Evolutionary conservation across 2,888 invertebrate species (phyloP).

Genomic region (Dryococelus australis): DNA sequence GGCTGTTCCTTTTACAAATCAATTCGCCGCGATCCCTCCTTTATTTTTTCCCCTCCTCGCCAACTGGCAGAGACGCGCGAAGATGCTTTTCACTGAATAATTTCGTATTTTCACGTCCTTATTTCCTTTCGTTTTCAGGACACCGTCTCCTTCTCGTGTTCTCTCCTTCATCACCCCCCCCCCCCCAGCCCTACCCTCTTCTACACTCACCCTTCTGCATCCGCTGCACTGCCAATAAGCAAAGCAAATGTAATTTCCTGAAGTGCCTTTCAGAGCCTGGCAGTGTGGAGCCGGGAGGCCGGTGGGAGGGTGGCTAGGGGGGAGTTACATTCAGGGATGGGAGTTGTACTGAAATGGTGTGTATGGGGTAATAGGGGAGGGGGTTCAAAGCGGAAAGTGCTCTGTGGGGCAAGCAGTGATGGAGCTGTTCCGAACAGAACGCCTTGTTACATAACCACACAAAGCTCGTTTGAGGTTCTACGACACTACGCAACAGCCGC

Average conservation of each 20-base stretch:
- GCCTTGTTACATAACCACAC: too few relatives aligned
- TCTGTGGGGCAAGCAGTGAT: background rate
- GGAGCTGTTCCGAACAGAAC: background rate
- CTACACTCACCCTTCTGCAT: background rate
- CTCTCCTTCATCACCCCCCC: background rate
- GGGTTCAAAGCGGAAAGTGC: background rate
- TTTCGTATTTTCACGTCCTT: background rate
- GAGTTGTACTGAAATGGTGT: background rate
- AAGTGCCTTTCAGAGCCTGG: slow-evolving; percentile 21
- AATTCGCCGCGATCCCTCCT: background rate
- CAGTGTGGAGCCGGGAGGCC: background rate
- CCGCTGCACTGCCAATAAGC: slow-evolving; percentile 23
- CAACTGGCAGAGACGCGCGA: background rate
- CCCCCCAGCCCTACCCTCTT: too few relatives aligned
- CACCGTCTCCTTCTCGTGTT: slow-evolving; percentile 24
- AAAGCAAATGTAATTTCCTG: slow-evolving; percentile 31
- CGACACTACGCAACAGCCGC: too few relatives aligned
- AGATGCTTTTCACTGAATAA: slow-evolving; percentile 26
- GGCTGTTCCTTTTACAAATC: slow-evolving; percentile 16
- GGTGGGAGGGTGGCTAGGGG: background rate
- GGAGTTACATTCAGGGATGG: too few relatives aligned
- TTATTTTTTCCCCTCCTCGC: background rate
- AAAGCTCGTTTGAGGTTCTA: too few relatives aligned
- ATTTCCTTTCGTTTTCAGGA: slow-evolving; percentile 24
- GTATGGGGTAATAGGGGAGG: background rate